These are phyloP conservation scores for Daubentonia madagascariensis DNA, from an alignment of 2,113 vertebrate genomes.

Conservation along the genomic window DNA sequence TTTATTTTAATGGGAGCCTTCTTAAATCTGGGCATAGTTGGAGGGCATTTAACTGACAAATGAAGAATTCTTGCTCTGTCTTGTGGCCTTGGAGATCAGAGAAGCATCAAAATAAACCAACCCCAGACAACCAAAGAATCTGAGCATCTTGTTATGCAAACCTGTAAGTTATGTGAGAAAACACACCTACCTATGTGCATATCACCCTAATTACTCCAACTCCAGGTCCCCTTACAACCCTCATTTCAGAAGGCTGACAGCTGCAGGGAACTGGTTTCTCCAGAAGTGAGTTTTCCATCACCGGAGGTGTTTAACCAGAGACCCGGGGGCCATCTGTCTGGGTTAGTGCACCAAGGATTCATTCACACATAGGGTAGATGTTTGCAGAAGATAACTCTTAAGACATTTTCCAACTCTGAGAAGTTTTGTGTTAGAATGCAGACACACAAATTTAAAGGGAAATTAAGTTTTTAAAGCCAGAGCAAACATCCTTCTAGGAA, in stretches of 20 bases:
- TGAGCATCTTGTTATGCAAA: background rate
- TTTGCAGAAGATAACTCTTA: background rate
- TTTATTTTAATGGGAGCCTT: slow-evolving; percentile 41
- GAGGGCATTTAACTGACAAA: slow-evolving; percentile 39
- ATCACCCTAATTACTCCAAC: background rate
- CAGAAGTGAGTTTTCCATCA: background rate
- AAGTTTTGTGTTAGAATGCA: background rate
- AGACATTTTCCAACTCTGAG: background rate
- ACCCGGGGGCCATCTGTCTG: background rate
- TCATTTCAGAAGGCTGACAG: background rate
- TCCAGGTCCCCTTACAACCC: background rate
- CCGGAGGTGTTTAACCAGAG: background rate
- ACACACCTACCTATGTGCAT: background rate
- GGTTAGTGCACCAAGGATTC: background rate
- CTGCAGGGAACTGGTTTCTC: background rate
- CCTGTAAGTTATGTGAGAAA: slow-evolving; percentile 1
- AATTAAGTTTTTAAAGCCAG: background rate
- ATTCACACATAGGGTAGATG: background rate
- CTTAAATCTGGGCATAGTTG: slow-evolving; percentile 37
- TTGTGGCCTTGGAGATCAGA: slow-evolving; percentile 13
- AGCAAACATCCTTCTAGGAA: background rate
- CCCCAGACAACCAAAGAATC: background rate
- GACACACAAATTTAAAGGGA: background rate
- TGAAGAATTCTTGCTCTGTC: slow-evolving; percentile 12
- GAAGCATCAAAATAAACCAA: slow-evolving; percentile 14